Evolutionary conservation across 2,113 vertebrate species (phyloP).

Genomic region (Brienomyrus brachyistius): DNA sequence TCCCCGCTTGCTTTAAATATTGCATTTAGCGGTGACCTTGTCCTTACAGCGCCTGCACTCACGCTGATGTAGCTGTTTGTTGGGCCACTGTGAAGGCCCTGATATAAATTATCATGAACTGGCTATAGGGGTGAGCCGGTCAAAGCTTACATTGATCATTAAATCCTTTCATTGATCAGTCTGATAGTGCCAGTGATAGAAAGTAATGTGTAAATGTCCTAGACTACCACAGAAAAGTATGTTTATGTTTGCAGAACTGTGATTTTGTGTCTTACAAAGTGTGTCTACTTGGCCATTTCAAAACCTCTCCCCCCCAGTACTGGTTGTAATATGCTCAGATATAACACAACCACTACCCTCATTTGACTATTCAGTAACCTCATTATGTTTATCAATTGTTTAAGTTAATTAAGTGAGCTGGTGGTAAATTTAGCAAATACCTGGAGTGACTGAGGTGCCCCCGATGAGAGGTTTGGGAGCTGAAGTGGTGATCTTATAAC

Average conservation of each 20-base stretch:
- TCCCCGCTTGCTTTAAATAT: neutral
- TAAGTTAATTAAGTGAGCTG: neutral
- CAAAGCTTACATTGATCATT: neutral
- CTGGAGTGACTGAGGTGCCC: neutral
- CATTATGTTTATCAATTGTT: neutral
- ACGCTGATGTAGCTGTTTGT: conserved; percentile 4
- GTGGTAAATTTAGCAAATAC: neutral
- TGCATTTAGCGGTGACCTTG: neutral
- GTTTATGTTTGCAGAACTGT: neutral
- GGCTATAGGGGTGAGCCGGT: conserved; percentile 26
- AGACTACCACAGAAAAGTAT: neutral
- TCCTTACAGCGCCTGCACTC: neutral
- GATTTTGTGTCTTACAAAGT: neutral
- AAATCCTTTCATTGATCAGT: conserved; percentile 7
- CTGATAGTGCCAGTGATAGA: neutral
- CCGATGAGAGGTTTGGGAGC: neutral
- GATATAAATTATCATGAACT: conserved; percentile 33
- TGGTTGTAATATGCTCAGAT: neutral
- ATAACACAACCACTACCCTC: neutral
- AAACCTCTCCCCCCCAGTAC: neutral
- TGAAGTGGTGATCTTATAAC: neutral
- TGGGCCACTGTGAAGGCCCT: conserved; percentile 15
- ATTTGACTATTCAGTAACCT: neutral
- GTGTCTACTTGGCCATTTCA: neutral
- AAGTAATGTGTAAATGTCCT: neutral